These are phyloP conservation scores for Caenorhabditis japonica DNA, from an alignment of 2,888 invertebrate genomes.

Conservation along the genomic window DNA sequence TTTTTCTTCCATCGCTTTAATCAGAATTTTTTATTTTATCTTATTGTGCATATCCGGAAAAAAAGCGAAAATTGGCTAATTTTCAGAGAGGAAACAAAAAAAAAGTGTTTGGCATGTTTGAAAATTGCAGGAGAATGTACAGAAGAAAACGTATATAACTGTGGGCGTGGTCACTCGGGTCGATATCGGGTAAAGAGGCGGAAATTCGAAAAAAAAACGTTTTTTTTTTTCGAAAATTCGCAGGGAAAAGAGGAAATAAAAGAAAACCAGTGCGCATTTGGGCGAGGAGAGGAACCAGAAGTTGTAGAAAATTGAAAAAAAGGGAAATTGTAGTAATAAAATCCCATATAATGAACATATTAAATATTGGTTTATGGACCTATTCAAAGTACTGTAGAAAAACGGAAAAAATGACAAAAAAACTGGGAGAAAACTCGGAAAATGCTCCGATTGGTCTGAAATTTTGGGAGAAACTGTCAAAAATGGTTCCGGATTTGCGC, in stretches of 20 bases:
- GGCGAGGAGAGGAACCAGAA: constrained; percentile 33
- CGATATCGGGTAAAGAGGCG: constrained; percentile 1
- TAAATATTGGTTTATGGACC: no score
- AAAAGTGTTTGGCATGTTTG: not conserved
- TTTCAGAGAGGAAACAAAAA: not conserved
- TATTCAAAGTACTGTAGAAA: no score
- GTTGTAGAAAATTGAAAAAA: constrained; percentile 3
- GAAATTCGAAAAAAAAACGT: constrained; percentile 7
- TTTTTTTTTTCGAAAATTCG: not conserved
- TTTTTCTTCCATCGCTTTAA: no score
- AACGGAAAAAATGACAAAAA: no score
- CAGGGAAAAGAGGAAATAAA: constrained; percentile 1
- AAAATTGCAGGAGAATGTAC: constrained; percentile 22
- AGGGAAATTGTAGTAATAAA: no score
- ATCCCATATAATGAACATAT: no score
- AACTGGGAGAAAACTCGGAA: no score
- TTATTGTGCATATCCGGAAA: no score
- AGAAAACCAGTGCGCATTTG: constrained; percentile 31
- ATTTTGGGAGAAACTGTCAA: no score
- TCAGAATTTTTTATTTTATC: no score
- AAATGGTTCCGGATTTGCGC: no score
- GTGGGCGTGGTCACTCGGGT: constrained; percentile 7
- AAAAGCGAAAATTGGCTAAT: not conserved
- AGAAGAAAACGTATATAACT: constrained; percentile 2
- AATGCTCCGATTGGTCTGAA: no score